Conservation (phyloP, 2,888 invertebrate species). For the Acleris cristana region DNA sequence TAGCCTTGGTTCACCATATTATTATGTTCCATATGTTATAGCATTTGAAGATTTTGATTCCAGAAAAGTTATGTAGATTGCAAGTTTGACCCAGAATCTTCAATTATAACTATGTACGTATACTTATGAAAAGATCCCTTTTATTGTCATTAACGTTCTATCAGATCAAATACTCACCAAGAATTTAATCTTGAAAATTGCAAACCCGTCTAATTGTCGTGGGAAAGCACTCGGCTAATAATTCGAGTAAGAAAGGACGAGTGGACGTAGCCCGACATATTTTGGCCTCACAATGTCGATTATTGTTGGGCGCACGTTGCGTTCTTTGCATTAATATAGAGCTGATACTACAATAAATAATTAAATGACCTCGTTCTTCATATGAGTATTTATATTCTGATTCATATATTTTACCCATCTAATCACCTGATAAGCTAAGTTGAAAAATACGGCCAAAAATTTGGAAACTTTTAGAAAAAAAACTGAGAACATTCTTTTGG, state of each 20-base stretch:
- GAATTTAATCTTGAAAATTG: background rate
- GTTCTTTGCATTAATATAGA: slow-evolving; percentile 52
- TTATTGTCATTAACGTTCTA: background rate
- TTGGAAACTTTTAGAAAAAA: no score
- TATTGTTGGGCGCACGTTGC: slow-evolving; percentile 64
- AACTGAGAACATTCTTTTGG: no score
- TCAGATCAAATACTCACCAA: background rate
- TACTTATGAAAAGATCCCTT: no score
- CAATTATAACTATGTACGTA: no score
- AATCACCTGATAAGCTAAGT: no score
- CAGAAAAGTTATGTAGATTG: no score
- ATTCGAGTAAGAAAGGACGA: slow-evolving; percentile 57
- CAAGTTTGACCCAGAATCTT: no score
- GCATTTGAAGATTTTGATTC: no score
- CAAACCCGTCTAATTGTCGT: slow-evolving; percentile 59
- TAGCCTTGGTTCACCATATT: no score
- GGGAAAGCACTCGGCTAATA: slow-evolving; percentile 63
- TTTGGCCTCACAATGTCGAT: slow-evolving; percentile 69
- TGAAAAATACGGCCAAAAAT: no score
- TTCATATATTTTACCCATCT: no score
- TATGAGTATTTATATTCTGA: background rate
- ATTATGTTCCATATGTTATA: no score
- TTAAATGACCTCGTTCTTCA: background rate
- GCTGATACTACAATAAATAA: slow-evolving; percentile 45
- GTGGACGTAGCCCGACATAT: slow-evolving; percentile 63